phyloP scores from a whole-genome alignment of 2,888 invertebrate genomes.

The Spisula solida region DNA sequence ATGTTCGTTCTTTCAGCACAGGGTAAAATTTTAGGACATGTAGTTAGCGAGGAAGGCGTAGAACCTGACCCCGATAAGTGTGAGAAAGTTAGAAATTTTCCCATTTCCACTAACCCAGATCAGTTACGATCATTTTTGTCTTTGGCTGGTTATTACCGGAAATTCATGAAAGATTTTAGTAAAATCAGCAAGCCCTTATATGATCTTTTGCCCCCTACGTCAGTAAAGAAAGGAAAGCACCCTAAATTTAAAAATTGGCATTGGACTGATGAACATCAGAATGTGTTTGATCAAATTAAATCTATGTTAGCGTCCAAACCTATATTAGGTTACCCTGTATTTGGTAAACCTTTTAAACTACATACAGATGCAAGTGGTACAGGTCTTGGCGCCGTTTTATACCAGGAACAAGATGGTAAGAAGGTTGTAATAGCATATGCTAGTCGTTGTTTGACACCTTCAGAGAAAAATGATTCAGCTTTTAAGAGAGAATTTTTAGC shows the following conservation, averaged over 20 bases:
- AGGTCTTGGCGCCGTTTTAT: constrained; percentile 53
- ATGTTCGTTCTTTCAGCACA: too few relatives aligned
- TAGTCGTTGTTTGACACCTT: constrained; percentile 32
- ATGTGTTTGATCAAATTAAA: constrained; percentile 29
- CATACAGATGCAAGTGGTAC: constrained; percentile 47
- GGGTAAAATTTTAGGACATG: too few relatives aligned
- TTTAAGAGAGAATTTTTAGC: constrained; percentile 43
- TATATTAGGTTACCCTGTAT: constrained; percentile 49
- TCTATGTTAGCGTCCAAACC: constrained; percentile 19
- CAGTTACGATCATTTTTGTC: constrained; percentile 43
- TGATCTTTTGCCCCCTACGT: constrained; percentile 29
- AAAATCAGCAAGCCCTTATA: too few relatives aligned
- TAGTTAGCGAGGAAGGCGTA: constrained; percentile 24
- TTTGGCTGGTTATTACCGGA: constrained; percentile 24
- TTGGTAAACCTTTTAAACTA: constrained; percentile 36
- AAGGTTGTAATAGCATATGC: constrained; percentile 52
- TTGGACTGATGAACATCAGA: constrained; percentile 46
- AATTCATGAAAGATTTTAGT: constrained; percentile 30
- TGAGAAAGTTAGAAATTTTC: constrained; percentile 32
- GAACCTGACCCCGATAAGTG: too few relatives aligned
- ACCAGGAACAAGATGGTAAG: constrained; percentile 42
- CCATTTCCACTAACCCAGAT: constrained; percentile 28
- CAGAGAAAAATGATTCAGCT: constrained; percentile 49
- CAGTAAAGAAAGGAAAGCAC: neutral
- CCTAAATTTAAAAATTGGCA: constrained; percentile 30